phyloP scores from a whole-genome alignment of 1,140 invertebrate species.

The Acyrthosiphon pisum region DNA sequence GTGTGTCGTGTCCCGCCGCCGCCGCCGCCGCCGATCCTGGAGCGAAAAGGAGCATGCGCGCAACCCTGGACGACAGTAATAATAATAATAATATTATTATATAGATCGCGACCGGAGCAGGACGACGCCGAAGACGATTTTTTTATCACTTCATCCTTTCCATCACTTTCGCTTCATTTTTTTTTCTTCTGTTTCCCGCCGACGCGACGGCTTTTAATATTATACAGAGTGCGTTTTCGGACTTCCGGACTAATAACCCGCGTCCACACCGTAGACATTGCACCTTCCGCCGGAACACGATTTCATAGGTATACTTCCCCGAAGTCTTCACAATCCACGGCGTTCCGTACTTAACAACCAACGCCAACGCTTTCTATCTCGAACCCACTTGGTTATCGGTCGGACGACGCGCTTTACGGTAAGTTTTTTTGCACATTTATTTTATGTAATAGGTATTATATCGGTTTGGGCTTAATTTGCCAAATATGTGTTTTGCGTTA shows the following conservation, averaged over 20 bases:
- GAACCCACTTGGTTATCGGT: not conserved
- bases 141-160: slow-evolving; percentile 2
- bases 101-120: not conserved
- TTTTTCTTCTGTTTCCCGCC: not conserved
- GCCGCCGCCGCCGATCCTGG: not conserved
- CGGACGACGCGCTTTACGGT: not conserved
- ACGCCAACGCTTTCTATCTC: not conserved
- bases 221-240: not conserved
- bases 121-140: slow-evolving; percentile 1
- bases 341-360: not conserved
- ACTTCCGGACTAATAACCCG: not conserved
- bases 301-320: not conserved
- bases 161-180: not conserved
- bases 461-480: not conserved
- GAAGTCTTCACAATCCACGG: not conserved
- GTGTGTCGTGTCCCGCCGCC: not conserved
- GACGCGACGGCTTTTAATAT: not conserved
- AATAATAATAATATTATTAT: not conserved
- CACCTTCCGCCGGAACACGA: not conserved
- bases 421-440: not conserved
- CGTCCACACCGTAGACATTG: not conserved
- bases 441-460: not conserved
- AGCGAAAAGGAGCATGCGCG: slow-evolving; percentile 20
- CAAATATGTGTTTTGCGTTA: not conserved
- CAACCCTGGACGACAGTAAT: not conserved